Percentiles rank a stretch among this genome's conserved stretches.
phyloP scores from a whole-genome alignment of 2,888 invertebrate species.

The Osmoderma eremita region DNA sequence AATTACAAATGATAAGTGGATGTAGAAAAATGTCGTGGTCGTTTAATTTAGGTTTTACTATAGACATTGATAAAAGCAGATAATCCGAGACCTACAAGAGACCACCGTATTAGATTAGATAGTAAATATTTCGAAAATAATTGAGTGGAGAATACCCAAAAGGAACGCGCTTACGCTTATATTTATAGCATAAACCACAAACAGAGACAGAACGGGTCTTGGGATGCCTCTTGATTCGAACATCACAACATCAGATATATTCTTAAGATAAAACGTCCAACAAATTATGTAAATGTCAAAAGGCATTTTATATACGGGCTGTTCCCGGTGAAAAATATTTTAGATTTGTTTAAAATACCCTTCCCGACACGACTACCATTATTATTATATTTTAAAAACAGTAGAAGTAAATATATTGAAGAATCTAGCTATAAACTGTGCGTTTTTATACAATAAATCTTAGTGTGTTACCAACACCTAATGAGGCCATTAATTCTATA shows the following conservation, averaged over 20 bases:
- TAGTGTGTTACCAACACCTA: slow-evolving; percentile 38
- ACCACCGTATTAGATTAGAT: slow-evolving; percentile 32
- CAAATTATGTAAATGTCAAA: slow-evolving; percentile 45
- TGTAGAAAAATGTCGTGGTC: no score
- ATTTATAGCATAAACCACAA: background rate
- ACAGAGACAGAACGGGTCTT: background rate
- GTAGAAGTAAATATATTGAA: slow-evolving; percentile 9
- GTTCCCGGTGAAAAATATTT: slow-evolving; percentile 43
- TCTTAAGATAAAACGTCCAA: slow-evolving; percentile 40
- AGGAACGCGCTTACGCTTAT: slow-evolving; percentile 15
- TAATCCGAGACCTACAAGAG: slow-evolving; percentile 26
- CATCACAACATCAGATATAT: slow-evolving; percentile 42
- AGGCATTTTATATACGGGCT: slow-evolving; percentile 41
- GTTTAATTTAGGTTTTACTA: no score
- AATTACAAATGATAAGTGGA: no score
- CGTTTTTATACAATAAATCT: slow-evolving; percentile 14
- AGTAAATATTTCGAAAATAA: slow-evolving; percentile 38
- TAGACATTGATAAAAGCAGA: slow-evolving; percentile 29
- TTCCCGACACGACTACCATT: slow-evolving; percentile 3
- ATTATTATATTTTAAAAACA: slow-evolving; percentile 32
- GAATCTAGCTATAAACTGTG: slow-evolving; percentile 6
- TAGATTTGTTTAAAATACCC: slow-evolving; percentile 43
- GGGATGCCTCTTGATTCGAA: slow-evolving; percentile 13
- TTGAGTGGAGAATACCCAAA: slow-evolving; percentile 28
- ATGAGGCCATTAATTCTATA: slow-evolving; percentile 41